A percentile compares a stretch with the other conserved stretches of the same genome.
Conservation (phyloP, 2,113 vertebrate genomes). For the Microcebus tavaratra region DNA sequence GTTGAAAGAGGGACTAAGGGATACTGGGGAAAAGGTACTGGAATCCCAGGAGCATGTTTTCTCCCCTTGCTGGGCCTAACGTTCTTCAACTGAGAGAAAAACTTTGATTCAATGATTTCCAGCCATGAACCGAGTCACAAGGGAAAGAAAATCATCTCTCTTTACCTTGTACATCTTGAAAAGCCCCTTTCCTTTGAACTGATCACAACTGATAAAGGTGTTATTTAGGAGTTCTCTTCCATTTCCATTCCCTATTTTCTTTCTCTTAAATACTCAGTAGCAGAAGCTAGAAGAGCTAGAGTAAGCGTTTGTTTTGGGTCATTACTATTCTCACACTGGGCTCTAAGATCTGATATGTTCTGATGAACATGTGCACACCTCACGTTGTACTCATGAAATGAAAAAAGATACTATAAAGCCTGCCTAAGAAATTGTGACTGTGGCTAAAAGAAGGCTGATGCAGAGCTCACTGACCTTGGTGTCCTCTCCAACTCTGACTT, state of each 20-base stretch:
- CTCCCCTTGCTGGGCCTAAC: background rate
- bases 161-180: background rate
- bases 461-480: rapidly evolving
- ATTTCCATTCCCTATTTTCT: background rate
- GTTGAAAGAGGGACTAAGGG: background rate
- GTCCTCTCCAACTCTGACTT: background rate
- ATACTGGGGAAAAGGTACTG: background rate
- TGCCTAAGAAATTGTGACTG: background rate
- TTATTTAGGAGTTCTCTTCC: background rate
- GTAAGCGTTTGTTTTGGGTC: background rate
- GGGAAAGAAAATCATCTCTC: background rate
- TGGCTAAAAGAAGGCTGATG: background rate
- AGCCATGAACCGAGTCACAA: background rate
- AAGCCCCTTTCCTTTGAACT: background rate
- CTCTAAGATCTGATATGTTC: background rate
- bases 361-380: background rate
- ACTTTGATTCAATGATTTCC: background rate
- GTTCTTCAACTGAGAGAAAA: background rate
- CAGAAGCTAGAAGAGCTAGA: background rate
- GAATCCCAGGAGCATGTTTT: background rate
- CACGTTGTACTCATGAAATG: background rate
- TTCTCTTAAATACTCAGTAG: background rate
- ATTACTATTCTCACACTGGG: background rate
- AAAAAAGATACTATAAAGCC: background rate
- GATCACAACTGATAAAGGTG: background rate